phyloP scores from a whole-genome alignment of 92 coral and sea anemone species.

The Heteractis magnifica region DNA sequence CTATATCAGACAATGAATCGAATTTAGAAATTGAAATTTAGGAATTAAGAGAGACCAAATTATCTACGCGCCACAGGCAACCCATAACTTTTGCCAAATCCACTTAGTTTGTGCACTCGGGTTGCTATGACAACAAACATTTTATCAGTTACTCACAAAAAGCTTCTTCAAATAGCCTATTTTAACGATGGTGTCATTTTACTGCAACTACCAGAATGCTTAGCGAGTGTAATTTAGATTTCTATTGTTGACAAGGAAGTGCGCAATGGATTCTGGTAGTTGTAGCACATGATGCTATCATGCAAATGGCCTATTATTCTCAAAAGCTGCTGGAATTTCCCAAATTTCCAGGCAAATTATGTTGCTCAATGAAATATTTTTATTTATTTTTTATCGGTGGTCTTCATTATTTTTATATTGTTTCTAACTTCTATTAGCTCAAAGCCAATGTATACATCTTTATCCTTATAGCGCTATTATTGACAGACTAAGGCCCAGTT shows the following conservation, averaged over 20 bases:
- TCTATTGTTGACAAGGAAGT: too few relatives aligned
- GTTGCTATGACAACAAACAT: too few relatives aligned
- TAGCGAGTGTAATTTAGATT: too few relatives aligned
- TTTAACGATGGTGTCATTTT: too few relatives aligned
- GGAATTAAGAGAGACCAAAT: not conserved
- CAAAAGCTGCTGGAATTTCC: not conserved
- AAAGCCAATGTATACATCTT: not conserved
- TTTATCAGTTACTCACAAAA: too few relatives aligned
- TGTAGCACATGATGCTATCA: too few relatives aligned
- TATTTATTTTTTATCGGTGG: not conserved
- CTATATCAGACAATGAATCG: conserved; percentile 90
- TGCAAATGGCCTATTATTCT: not conserved
- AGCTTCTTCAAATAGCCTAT: too few relatives aligned
- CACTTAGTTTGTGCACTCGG: too few relatives aligned
- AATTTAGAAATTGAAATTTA: conserved; percentile 79
- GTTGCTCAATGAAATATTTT: not conserved
- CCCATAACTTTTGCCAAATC: not conserved
- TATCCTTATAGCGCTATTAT: too few relatives aligned
- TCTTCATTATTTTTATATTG: conserved; percentile 3
- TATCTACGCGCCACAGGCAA: not conserved
- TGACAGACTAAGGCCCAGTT: too few relatives aligned
- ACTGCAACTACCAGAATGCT: too few relatives aligned
- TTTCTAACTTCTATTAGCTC: not conserved
- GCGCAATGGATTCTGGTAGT: too few relatives aligned
- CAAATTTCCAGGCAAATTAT: not conserved